Percentiles rank a stretch among this genome's conserved stretches.
phyloP scores from a whole-genome alignment of 2,888 invertebrate genomes.

The Aelia acuminata region DNA sequence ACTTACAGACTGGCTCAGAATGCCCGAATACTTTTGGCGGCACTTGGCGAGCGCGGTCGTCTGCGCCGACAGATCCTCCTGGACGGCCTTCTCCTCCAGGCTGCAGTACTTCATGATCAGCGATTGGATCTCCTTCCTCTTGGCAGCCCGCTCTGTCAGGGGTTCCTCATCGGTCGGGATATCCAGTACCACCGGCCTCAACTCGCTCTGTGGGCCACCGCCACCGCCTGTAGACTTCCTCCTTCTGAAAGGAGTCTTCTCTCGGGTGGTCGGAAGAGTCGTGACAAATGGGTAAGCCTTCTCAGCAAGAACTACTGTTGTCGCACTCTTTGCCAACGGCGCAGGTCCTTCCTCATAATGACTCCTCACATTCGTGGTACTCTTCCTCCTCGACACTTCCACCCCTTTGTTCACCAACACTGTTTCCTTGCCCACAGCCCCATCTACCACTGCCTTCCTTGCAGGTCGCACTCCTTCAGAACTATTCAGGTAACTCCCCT shows the following conservation, averaged over 20 bases:
- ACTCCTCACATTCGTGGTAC: constrained; percentile 72
- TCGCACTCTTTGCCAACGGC: constrained; percentile 78
- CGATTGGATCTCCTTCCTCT: constrained; percentile 86
- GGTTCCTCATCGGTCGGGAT: constrained; percentile 61
- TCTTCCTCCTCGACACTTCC: constrained; percentile 83
- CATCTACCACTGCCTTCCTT: background rate
- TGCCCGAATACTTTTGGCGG: constrained; percentile 67
- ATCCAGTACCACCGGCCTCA: constrained; percentile 63
- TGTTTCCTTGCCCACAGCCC: constrained; percentile 32
- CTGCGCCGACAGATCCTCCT: constrained; percentile 65
- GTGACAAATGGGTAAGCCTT: constrained; percentile 76
- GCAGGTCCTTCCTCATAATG: constrained; percentile 66
- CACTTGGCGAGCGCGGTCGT: constrained; percentile 66
- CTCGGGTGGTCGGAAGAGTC: constrained; percentile 69
- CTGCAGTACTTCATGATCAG: constrained; percentile 87
- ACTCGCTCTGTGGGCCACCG: constrained; percentile 35
- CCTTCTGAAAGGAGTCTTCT: constrained; percentile 66
- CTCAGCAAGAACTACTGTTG: constrained; percentile 80
- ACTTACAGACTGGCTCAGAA: constrained; percentile 64
- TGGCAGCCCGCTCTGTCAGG: constrained; percentile 81
- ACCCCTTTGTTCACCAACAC: background rate
- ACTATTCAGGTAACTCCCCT: background rate
- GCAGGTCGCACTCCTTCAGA: background rate
- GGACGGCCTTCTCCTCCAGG: constrained; percentile 74
- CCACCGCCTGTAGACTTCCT: constrained; percentile 1